A percentile compares a stretch with the other conserved stretches of the same genome.
phyloP scores from a whole-genome alignment of 2,888 invertebrate genomes.

The Clunio marinus region DNA sequence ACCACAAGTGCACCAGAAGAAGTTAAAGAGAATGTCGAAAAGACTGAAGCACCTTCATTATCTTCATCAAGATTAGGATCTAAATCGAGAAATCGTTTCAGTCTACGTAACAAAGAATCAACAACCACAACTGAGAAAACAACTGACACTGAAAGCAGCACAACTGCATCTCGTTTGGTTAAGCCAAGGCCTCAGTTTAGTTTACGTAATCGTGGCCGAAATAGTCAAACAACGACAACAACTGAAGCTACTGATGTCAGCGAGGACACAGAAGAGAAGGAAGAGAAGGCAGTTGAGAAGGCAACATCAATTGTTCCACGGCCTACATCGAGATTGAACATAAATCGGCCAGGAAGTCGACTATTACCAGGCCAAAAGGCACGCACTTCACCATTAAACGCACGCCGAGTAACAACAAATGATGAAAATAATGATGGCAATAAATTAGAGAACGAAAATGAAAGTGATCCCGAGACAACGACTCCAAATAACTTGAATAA shows the following conservation, averaged over 20 bases:
- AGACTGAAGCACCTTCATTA: conserved; percentile 48
- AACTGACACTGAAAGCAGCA: conserved; percentile 43
- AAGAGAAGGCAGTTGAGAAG: conserved; percentile 43
- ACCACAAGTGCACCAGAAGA: conserved; percentile 44
- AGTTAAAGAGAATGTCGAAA: conserved; percentile 45
- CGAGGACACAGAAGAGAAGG: conserved; percentile 43
- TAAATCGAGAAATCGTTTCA: conserved; percentile 52
- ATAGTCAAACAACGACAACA: conserved; percentile 44
- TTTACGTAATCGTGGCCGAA: conserved; percentile 48
- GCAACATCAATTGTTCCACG: conserved; percentile 43
- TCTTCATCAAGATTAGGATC: conserved; percentile 44
- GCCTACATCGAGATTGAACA: conserved; percentile 47
- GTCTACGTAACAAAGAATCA: conserved; percentile 47
- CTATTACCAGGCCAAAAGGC: conserved; percentile 44
- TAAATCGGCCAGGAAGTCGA: conserved; percentile 48
- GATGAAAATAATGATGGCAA: conserved; percentile 37
- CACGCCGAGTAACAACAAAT: conserved; percentile 9
- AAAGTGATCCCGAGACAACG: conserved; percentile 40
- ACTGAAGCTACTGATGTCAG: conserved; percentile 43
- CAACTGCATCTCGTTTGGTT: conserved; percentile 44
- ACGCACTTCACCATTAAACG: conserved; percentile 42
- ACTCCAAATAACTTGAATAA: conserved; percentile 46
- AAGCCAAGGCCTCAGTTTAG: conserved; percentile 48
- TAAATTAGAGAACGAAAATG: conserved; percentile 31
- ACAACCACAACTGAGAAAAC: conserved; percentile 44